Conservation (phyloP, 1,140 invertebrate genomes). For the Phocides pigmalion region DNA sequence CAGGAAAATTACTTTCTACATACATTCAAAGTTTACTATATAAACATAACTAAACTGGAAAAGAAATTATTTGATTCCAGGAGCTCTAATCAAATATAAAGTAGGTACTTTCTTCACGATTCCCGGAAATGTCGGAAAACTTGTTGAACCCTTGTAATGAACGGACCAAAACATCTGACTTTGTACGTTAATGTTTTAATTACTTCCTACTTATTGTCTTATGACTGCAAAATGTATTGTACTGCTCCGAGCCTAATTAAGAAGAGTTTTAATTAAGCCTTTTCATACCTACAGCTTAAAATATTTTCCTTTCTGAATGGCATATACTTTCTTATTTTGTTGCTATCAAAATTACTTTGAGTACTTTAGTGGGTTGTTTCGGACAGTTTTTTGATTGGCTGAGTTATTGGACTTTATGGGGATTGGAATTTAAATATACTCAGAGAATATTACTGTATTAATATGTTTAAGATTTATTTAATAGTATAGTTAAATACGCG, state of each 20-base stretch:
- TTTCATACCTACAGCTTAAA: constrained; percentile 52
- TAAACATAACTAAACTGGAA: neutral
- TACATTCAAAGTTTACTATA: neutral
- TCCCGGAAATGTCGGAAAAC: constrained; percentile 52
- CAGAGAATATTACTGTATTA: no score
- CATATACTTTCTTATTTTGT: no score
- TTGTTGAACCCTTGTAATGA: constrained; percentile 65
- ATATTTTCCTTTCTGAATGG: constrained; percentile 39
- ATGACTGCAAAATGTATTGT: constrained; percentile 63
- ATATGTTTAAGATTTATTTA: no score
- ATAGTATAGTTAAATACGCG: no score
- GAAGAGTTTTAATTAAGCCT: constrained; percentile 73
- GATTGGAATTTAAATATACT: no score
- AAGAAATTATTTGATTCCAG: neutral
- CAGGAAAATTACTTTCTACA: no score
- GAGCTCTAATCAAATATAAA: neutral
- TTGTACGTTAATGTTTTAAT: constrained; percentile 78
- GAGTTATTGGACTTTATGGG: no score
- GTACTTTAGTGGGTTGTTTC: no score
- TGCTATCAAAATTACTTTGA: no score
- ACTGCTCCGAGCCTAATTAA: constrained; percentile 68
- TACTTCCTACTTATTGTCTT: constrained; percentile 76
- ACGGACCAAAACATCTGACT: constrained; percentile 67
- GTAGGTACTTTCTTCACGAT: constrained; percentile 13
- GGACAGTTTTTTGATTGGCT: no score